Percentiles rank a stretch among this genome's conserved stretches.
These are phyloP conservation scores for Chelon auratus DNA, from an alignment of 2,797 vertebrate species.

Conservation along the genomic window DNA sequence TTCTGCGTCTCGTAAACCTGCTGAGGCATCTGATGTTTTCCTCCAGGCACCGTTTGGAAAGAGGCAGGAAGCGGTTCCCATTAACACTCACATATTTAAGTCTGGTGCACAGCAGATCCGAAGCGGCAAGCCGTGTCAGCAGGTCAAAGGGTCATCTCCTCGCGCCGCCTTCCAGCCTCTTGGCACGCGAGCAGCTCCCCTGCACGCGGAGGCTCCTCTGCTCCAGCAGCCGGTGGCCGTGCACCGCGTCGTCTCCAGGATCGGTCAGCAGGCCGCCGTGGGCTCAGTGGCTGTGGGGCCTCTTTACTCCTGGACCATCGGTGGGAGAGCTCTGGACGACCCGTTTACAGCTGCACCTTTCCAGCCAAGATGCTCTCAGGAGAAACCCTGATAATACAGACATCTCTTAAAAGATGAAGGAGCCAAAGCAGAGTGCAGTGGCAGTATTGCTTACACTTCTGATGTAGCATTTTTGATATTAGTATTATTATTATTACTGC, in stretches of 20 bases:
- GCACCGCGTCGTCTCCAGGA: constrained; percentile 85
- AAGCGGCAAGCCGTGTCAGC: constrained; percentile 17
- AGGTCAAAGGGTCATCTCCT: constrained; percentile 16
- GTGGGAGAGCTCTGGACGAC: constrained; percentile 78
- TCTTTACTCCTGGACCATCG: constrained; percentile 85
- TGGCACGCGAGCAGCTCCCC: constrained; percentile 4
- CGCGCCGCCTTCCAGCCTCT: constrained; percentile 27
- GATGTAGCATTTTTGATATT: constrained; percentile 4
- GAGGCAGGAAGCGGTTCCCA: constrained; percentile 77
- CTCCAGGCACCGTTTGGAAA: constrained; percentile 91
- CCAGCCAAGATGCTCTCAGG: constrained; percentile 82
- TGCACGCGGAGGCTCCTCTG: constrained; percentile 73
- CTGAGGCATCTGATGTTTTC: constrained; percentile 90
- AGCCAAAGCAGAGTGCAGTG: constrained; percentile 30
- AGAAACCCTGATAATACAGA: constrained; percentile 82
- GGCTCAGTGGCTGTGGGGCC: constrained; percentile 90
- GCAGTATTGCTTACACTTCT: constrained; percentile 36
- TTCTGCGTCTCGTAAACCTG: constrained; percentile 67
- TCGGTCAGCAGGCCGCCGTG: constrained; percentile 89
- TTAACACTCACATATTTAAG: constrained; percentile 14
- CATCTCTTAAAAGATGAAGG: constrained; percentile 3
- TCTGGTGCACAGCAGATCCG: constrained; percentile 26
- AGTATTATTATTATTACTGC: constrained; percentile 8
- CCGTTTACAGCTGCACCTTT: constrained; percentile 89
- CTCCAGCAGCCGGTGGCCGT: constrained; percentile 84